These are phyloP conservation scores for Lophotis ruficrista DNA, from an alignment of 2,113 vertebrate species.

Conservation along the genomic window DNA sequence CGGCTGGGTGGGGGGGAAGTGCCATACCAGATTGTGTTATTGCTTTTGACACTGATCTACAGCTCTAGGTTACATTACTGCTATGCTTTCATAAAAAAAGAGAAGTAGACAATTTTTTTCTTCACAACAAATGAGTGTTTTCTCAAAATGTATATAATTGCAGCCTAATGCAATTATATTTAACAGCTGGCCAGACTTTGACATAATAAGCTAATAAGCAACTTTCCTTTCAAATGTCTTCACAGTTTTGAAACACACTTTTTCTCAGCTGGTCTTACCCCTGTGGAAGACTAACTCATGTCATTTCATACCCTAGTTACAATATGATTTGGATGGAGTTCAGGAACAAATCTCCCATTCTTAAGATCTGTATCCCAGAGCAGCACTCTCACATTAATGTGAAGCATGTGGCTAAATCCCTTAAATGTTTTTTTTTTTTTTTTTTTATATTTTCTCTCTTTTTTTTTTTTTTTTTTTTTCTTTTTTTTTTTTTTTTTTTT, in stretches of 20 bases:
- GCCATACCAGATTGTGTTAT: neutral
- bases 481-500: neutral
- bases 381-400: slow-evolving; percentile 25
- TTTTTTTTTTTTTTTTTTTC: neutral
- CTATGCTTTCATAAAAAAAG: neutral
- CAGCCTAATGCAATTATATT: neutral
- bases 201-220: neutral
- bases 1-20: neutral
- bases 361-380: slow-evolving; percentile 53
- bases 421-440: neutral
- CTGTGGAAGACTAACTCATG: slow-evolving; percentile 29
- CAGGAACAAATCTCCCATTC: slow-evolving; percentile 47
- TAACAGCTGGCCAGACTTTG: neutral
- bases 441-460: neutral
- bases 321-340: slow-evolving; percentile 15
- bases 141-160: neutral
- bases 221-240: slow-evolving; percentile 22
- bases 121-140: neutral
- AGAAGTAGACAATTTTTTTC: neutral
- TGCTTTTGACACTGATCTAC: slow-evolving; percentile 3
- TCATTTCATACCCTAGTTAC: slow-evolving; percentile 46
- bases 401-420: slow-evolving; percentile 53
- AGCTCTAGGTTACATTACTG: neutral
- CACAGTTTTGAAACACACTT: neutral
- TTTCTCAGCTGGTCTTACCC: slow-evolving; percentile 33